Evolutionary conservation across 2,888 invertebrate species (phyloP).

Genomic region (Pantelozetes paolii): DNA sequence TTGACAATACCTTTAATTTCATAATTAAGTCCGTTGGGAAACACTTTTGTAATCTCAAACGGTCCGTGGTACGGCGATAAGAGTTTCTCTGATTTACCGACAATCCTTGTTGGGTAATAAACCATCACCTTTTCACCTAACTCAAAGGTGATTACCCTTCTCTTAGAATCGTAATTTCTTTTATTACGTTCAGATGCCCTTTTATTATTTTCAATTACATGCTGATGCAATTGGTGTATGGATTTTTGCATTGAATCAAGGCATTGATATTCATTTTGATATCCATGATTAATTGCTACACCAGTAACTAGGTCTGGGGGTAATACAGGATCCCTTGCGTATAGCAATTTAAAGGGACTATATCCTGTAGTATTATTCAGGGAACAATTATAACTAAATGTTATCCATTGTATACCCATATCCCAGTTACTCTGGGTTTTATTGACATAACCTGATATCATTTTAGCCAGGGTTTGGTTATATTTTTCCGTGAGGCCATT

Average conservation of each 20-base stretch:
- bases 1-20: not conserved
- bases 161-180: not conserved
- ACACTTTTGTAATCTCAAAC: not conserved
- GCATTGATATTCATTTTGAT: not conserved
- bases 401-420: constrained; percentile 38
- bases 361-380: constrained; percentile 43
- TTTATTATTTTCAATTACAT: not conserved
- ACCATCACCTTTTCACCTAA: constrained; percentile 39
- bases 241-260: not conserved
- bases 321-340: constrained; percentile 44
- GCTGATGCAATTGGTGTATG: not conserved
- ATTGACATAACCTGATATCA: constrained; percentile 45
- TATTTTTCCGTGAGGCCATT: constrained; percentile 1
- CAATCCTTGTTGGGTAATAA: constrained; percentile 18
- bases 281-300: not conserved
- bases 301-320: constrained; percentile 43
- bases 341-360: constrained; percentile 46
- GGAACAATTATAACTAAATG: constrained; percentile 46
- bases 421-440: constrained; percentile 46
- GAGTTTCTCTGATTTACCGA: constrained; percentile 36
- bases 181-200: not conserved
- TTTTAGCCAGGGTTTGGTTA: not conserved
- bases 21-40: not conserved
- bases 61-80: constrained; percentile 38
- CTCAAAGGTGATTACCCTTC: not conserved